Percentiles rank a stretch among this genome's conserved stretches.
Evolutionary conservation across 2,888 invertebrate species (phyloP).

Genomic region (Xanthorhoe designata): DNA sequence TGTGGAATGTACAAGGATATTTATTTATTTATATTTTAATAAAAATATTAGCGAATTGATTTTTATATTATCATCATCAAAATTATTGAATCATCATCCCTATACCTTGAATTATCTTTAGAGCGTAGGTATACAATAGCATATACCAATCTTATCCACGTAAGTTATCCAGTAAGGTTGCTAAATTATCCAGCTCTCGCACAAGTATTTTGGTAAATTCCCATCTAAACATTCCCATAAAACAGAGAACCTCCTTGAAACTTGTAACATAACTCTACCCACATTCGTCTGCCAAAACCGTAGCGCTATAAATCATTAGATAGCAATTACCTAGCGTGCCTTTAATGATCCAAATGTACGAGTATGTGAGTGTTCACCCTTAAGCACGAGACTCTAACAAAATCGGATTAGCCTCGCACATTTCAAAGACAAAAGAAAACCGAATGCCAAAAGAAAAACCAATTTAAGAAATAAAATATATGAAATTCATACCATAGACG

Average conservation of each 20-base stretch:
- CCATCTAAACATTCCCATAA: conserved; percentile 30
- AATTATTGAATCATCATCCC: too few relatives aligned
- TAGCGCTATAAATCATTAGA: conserved; percentile 50
- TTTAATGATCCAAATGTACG: conserved; percentile 50
- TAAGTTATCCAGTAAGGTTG: neutral
- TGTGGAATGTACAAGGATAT: too few relatives aligned
- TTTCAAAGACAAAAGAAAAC: neutral
- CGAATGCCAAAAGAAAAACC: too few relatives aligned
- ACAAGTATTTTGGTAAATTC: conserved; percentile 8
- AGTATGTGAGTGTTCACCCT: conserved; percentile 25
- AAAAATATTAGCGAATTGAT: too few relatives aligned
- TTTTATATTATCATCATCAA: too few relatives aligned
- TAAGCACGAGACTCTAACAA: conserved; percentile 1
- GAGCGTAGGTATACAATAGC: too few relatives aligned
- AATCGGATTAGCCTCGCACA: neutral
- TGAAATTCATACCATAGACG: too few relatives aligned
- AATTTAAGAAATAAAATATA: too few relatives aligned
- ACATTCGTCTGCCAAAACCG: conserved; percentile 41
- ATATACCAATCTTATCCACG: neutral
- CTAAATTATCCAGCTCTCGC: neutral
- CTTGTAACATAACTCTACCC: conserved; percentile 34
- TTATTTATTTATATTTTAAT: too few relatives aligned
- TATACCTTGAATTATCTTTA: neutral
- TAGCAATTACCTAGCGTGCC: conserved; percentile 50
- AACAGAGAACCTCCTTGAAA: conserved; percentile 32